A percentile compares a stretch with the other conserved stretches of the same genome.
phyloP scores from a whole-genome alignment of 2,113 vertebrate species.

The Oenanthe melanoleuca region DNA sequence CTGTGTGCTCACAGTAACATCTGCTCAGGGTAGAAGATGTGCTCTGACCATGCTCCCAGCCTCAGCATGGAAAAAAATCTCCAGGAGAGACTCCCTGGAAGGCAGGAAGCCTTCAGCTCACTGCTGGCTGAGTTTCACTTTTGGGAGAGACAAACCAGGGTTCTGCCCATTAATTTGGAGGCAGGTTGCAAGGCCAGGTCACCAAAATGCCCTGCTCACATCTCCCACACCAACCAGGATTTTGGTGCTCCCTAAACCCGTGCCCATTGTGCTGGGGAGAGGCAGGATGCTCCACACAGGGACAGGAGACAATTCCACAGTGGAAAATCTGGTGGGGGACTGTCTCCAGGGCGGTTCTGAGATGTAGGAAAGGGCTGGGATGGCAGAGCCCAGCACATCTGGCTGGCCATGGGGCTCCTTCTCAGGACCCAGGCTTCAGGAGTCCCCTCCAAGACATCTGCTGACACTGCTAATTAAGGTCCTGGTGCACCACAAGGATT shows the following conservation, averaged over 20 bases:
- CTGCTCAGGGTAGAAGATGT: background rate
- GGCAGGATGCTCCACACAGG: background rate
- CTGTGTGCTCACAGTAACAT: rapidly evolving
- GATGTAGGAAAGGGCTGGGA: background rate
- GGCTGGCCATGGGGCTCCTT: background rate
- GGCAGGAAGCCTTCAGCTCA: background rate
- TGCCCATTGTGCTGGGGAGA: background rate
- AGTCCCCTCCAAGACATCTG: background rate
- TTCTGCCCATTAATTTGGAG: background rate
- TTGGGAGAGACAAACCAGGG: background rate
- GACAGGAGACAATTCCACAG: background rate
- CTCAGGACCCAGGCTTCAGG: background rate
- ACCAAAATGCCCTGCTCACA: background rate
- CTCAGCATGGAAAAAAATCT: background rate
- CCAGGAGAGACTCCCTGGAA: background rate
- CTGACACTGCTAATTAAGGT: background rate
- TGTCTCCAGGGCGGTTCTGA: rapidly evolving
- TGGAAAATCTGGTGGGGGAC: background rate
- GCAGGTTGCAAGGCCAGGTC: background rate
- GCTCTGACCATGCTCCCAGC: background rate
- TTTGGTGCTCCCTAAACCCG: background rate
- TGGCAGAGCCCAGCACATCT: rapidly evolving
- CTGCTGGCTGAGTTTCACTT: background rate
- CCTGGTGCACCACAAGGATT: background rate
- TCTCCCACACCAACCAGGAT: background rate